Evolutionary conservation across 2,797 vertebrate genomes (phyloP).

Genomic region (Enteromius argenteus): DNA sequence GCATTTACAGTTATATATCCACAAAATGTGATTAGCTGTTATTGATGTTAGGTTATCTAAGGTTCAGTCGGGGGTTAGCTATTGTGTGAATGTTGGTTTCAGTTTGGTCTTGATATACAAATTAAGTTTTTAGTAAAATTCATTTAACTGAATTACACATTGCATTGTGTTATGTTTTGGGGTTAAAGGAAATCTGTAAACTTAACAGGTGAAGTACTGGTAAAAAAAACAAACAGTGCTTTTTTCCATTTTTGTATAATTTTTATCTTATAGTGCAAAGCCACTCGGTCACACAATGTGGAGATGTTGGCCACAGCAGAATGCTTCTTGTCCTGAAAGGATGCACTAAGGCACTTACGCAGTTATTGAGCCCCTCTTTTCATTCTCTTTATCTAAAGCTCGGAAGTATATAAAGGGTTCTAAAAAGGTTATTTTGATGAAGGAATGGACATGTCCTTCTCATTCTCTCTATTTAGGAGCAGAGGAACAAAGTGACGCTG

Average conservation of each 20-base stretch:
- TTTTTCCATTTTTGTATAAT: neutral
- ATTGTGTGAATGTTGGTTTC: neutral
- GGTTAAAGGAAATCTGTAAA: neutral
- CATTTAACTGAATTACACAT: neutral
- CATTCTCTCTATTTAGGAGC: constrained; percentile 68
- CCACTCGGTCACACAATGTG: constrained; percentile 7
- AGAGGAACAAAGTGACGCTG: constrained; percentile 72
- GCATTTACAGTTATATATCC: neutral
- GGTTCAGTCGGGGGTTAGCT: neutral
- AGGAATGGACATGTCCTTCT: constrained; percentile 74
- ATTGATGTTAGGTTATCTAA: neutral
- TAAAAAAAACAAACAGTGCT: neutral
- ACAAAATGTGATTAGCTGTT: neutral
- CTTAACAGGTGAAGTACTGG: neutral
- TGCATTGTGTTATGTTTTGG: neutral
- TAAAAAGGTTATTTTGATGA: constrained; percentile 76
- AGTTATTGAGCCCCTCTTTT: constrained; percentile 51
- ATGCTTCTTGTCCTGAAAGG: constrained; percentile 37
- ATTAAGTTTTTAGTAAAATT: neutral
- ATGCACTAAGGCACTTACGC: constrained; percentile 49
- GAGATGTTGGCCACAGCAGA: constrained; percentile 28
- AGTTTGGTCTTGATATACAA: neutral
- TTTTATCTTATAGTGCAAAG: neutral
- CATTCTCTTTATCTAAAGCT: constrained; percentile 71
- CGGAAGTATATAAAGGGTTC: constrained; percentile 70